These are phyloP conservation scores for Epiblema foenella DNA, from an alignment of 2,888 invertebrate species.

Conservation along the genomic window DNA sequence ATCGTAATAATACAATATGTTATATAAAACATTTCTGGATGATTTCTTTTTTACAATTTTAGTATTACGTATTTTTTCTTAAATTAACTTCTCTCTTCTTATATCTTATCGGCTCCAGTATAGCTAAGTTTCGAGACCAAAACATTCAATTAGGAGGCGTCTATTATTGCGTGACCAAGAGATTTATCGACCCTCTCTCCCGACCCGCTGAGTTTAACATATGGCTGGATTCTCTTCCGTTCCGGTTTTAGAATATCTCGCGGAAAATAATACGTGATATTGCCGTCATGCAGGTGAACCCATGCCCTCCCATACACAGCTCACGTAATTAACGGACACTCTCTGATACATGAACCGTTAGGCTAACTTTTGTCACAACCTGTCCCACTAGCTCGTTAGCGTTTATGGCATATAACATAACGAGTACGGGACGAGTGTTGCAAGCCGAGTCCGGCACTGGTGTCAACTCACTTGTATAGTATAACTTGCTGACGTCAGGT, in stretches of 20 bases:
- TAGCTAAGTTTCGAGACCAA: slow-evolving; percentile 10
- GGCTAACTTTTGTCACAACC: not conserved
- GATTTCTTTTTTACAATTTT: not conserved
- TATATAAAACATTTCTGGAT: not conserved
- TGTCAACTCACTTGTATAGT: not conserved
- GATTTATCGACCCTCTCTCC: no score
- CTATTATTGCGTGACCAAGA: no score
- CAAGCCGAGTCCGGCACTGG: not conserved
- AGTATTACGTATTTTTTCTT: not conserved
- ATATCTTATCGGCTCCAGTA: not conserved
- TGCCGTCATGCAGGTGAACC: no score
- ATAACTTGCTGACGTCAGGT: not conserved
- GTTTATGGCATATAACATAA: not conserved
- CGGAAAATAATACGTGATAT: no score
- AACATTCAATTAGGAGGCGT: not conserved
- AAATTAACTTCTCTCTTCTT: not conserved
- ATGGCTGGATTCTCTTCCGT: no score
- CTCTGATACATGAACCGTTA: not conserved
- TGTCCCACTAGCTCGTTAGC: not conserved
- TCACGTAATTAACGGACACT: not conserved
- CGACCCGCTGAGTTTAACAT: no score
- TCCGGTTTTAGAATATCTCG: no score
- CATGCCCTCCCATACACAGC: no score
- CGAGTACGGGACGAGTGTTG: no score
- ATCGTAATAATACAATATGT: not conserved